phyloP scores from a whole-genome alignment of 2,113 vertebrate genomes.

The pig (Sus scrofa) region DNA sequence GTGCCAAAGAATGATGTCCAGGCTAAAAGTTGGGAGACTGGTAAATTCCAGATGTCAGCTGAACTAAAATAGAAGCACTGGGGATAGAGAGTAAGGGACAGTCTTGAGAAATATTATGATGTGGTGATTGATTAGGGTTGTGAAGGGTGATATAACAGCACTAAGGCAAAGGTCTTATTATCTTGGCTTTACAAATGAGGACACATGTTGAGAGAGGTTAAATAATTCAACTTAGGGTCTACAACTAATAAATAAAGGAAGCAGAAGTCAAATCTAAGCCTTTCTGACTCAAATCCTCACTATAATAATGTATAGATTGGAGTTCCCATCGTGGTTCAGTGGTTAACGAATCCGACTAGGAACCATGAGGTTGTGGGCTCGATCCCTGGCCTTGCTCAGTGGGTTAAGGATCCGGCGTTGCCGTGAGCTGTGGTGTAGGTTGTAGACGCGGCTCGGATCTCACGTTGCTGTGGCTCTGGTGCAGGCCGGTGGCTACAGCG shows the following conservation, averaged over 20 bases:
- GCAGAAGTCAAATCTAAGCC: slow-evolving; percentile 6
- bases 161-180: not conserved
- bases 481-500: no score
- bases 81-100: not conserved
- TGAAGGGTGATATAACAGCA: not conserved
- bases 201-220: not conserved
- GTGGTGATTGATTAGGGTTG: not conserved
- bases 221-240: slow-evolving; percentile 13
- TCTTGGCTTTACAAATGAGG: slow-evolving; percentile 39
- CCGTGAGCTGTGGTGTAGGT: no score
- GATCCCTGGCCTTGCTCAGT: no score
- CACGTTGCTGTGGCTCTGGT: no score
- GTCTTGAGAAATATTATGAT: slow-evolving; percentile 18
- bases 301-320: not conserved
- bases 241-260: not conserved
- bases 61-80: slow-evolving; percentile 19
- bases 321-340: no score
- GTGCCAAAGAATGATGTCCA: slow-evolving; percentile 24
- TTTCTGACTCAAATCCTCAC: not conserved
- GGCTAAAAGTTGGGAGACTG: not conserved
- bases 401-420: no score
- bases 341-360: no score
- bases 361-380: no score
- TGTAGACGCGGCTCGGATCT: no score
- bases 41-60: not conserved